These are phyloP conservation scores for Lateolabrax maculatus DNA, from an alignment of 2,797 vertebrate genomes.

Conservation along the genomic window DNA sequence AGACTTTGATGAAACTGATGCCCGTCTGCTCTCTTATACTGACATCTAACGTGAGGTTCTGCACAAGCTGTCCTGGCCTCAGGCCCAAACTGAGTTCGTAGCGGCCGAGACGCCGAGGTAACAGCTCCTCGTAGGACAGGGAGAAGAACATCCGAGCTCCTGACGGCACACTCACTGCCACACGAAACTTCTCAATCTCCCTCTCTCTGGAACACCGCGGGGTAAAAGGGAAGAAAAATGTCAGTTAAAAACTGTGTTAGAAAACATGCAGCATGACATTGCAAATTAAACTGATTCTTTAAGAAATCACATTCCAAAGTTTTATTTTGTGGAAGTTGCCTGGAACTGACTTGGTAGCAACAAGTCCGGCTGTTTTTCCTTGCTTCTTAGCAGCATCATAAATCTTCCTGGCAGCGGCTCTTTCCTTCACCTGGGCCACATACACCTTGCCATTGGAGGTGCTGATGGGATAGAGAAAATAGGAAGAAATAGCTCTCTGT, in stretches of 20 bases:
- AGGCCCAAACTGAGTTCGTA: conserved; percentile 88
- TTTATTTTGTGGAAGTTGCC: background rate
- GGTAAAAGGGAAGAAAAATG: background rate
- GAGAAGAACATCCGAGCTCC: conserved; percentile 83
- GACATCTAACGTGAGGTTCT: conserved; percentile 88
- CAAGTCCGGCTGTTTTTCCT: conserved; percentile 89
- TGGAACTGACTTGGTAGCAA: conserved; percentile 88
- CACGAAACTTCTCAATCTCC: conserved; percentile 89
- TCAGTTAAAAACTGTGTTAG: background rate
- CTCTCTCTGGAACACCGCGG: conserved; percentile 79
- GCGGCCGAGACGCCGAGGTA: conserved; percentile 84
- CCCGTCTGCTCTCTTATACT: conserved; percentile 86
- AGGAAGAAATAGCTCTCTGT: conserved; percentile 64
- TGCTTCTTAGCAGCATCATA: conserved; percentile 89
- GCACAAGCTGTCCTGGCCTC: conserved; percentile 84
- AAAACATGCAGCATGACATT: background rate
- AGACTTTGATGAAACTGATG: conserved; percentile 85
- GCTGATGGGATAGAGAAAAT: conserved; percentile 74
- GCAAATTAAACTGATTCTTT: background rate
- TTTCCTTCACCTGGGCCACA: conserved; percentile 89
- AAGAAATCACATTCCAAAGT: background rate
- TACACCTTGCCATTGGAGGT: conserved; percentile 86
- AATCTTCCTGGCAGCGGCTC: conserved; percentile 89
- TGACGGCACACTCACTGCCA: conserved; percentile 86
- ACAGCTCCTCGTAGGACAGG: conserved; percentile 87